Evolutionary conservation across 2,797 vertebrate species (phyloP), one percentile per base, ranked within the genome.

Genomic region (Mastacembelus armatus): DNA sequence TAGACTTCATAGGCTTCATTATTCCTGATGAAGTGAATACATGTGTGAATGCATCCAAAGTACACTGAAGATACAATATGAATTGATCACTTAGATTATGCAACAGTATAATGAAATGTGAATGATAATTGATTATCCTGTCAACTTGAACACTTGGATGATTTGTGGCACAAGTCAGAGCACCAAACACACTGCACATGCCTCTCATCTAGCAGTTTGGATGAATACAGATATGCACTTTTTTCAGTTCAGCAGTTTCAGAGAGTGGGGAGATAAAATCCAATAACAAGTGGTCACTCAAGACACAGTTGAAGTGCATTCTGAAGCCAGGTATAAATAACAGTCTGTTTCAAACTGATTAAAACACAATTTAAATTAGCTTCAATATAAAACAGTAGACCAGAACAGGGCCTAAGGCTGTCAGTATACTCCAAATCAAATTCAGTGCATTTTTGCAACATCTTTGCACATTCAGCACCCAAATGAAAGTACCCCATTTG

Each of bases 371-470:
- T 58, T 63, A 30, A 1, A 55, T 75, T 59, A 44, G 50, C 55
- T 74, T 65, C 35, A 38, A 57, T 45, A 11, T 14, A 54, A 54
- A 76, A 58, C 43, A 40, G 16, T 1, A 0, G 29, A n/a, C n/a
- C 4, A 14, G 30, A 69, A 58, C 43, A 39, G 10, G 12, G 40
- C 44, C 58, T 38, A 16, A 32, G 11, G 30, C 39, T 60, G 64
- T 24, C 33, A 36, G 42, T 16, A 5, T 12, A 8, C 32, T 57
- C 45, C 19, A 36, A 40, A 56, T 59, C 26, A 55, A 54, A 61
- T 75, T 38, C n/a, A n/a, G n/a, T n/a, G 43, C 52, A 63, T 68
- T 57, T 57, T n/a, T n/a, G n/a, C n/a, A 30, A 39, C 61, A 12
- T 24, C 32, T 57, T 74, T 1, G 2, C 45, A 15, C 7, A 38